phyloP scores from a whole-genome alignment of 2,113 vertebrate genomes.

The Deroptyus accipitrinus region DNA sequence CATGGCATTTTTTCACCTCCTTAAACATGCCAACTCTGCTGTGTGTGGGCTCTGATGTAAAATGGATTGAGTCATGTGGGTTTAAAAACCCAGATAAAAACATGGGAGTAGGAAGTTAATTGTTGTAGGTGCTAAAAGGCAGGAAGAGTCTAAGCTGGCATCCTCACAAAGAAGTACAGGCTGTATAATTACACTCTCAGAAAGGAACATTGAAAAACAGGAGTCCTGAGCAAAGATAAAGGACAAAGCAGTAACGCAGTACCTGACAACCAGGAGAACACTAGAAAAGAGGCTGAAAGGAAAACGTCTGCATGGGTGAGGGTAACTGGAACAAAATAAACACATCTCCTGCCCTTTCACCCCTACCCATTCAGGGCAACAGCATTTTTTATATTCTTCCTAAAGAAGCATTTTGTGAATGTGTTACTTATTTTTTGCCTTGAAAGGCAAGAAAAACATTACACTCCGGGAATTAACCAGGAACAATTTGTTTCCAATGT shows the following conservation, averaged over 20 bases:
- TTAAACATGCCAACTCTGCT: background rate
- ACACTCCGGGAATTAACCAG: background rate
- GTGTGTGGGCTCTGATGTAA: background rate
- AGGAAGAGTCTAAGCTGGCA: background rate
- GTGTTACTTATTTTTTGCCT: constrained; percentile 10
- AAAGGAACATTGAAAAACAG: background rate
- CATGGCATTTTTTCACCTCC: background rate
- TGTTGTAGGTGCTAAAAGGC: background rate
- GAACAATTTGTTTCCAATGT: background rate
- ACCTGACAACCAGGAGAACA: background rate
- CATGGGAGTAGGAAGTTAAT: background rate
- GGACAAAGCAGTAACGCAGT: background rate
- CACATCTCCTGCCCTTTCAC: background rate
- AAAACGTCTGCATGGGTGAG: background rate
- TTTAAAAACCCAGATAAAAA: background rate
- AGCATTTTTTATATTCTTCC: background rate
- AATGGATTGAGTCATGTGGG: background rate
- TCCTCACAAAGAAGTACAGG: background rate
- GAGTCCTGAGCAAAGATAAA: background rate
- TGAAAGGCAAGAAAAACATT: background rate
- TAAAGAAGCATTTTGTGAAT: background rate
- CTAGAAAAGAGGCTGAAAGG: background rate
- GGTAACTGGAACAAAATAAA: background rate
- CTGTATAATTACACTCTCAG: background rate
- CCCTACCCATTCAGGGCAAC: background rate